Evolutionary conservation across 2,888 invertebrate species (phyloP).

Genomic region (Tromatobia lineatoria): DNA sequence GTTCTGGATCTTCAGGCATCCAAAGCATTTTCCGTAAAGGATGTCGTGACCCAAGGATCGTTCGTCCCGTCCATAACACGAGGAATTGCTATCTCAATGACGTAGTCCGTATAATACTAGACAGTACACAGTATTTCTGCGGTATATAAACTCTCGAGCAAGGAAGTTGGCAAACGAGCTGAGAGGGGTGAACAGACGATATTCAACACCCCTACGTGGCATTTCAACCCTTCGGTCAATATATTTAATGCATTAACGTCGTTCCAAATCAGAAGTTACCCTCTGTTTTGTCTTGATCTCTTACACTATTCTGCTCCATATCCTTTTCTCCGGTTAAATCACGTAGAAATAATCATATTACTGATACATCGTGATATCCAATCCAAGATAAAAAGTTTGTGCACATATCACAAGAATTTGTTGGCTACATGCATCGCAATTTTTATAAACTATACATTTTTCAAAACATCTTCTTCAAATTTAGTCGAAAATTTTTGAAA

Average conservation of each 20-base stretch:
- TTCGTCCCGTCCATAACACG: slow-evolving; percentile 13
- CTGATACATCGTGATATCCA: not conserved
- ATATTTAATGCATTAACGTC: slow-evolving; percentile 66
- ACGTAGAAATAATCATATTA: not conserved
- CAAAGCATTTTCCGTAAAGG: slow-evolving; percentile 8
- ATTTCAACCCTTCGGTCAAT: slow-evolving; percentile 61
- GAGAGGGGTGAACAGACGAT: slow-evolving; percentile 43
- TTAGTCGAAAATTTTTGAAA: not conserved
- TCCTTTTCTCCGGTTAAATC: not conserved
- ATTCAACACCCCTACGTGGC: slow-evolving; percentile 61
- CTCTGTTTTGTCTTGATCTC: slow-evolving; percentile 27
- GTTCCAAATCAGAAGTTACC: slow-evolving; percentile 32
- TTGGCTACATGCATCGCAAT: too few relatives aligned
- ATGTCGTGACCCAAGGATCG: slow-evolving; percentile 19
- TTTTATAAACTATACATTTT: too few relatives aligned
- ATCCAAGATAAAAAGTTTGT: not conserved
- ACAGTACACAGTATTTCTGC: slow-evolving; percentile 31
- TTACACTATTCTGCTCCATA: not conserved
- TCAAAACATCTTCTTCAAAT: not conserved
- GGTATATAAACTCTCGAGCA: slow-evolving; percentile 50
- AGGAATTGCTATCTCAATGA: slow-evolving; percentile 18
- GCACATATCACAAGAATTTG: not conserved
- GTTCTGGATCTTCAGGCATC: slow-evolving; percentile 6
- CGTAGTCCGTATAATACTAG: slow-evolving; percentile 25
- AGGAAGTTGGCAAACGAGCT: slow-evolving; percentile 34